Base-by-base conservation (phyloP, 2,113 vertebrate genomes). In the Cairina moschata region DNA sequence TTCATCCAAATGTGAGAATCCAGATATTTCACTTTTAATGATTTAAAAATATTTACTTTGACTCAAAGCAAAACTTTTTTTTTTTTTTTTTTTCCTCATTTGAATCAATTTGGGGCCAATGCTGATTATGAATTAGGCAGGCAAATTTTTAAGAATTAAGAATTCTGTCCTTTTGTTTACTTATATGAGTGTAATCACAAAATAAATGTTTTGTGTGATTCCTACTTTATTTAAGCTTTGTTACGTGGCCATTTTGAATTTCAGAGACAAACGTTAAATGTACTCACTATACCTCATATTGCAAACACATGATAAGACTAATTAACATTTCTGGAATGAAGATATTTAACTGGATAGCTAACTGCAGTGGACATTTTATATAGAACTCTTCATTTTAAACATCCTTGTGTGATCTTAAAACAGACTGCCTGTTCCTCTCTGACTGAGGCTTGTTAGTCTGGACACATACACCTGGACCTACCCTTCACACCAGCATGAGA, bases 401-500 rank as follows among this genome's bases (percentile, higher is more conserved):
- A 9, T 77, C 8, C 16, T 91, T 1, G 0, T 1, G 0, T 56
- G 21, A 3, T 76, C 22, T 50, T 44, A 80, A 77, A 16, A 11
- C 15, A 31, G 50, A 54, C 13, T 44, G 44, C 1, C 8, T 65
- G 65, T 69, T 73, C 32, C 11, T 50, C 7, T 34, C 55, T 34
- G 3, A 11, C 6, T 38, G 54, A 28, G 25, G 40, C 34, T 48
- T 44, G 2, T 56, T 58, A 9, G 21, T 67, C 12, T 0, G 1
- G 28, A 31, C 36, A 15, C 2, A 2, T 21, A 7, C 2, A 52
- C 28, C 48, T 79, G 26, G 44, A 54, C 21, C 18, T 83, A 10
- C 16, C 7, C 5, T n/a, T 76, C 34, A n/a, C 23, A 28, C 17
- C 59, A 46, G 3, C 5, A 9, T 48, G 52, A 50, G 18, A 20